Base-by-base conservation (phyloP, 2,797 vertebrate species). In the Brotula barbata region DNA sequence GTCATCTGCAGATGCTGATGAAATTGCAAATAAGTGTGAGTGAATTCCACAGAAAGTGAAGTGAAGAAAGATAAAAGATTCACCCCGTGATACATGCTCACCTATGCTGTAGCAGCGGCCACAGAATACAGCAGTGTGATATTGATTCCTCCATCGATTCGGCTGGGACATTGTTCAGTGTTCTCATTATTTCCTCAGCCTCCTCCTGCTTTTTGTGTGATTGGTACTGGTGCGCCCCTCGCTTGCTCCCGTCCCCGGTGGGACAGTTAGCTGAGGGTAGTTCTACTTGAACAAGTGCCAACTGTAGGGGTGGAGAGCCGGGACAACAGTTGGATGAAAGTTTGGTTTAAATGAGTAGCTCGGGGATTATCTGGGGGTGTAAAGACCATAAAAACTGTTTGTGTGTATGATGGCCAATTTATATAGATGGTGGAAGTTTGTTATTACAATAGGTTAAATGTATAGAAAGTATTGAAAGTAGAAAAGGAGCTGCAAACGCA, bases 321-420 rank as follows among this genome's bases (percentile, higher is more conserved):
- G 48, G 61, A 43, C 39, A 45, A 45, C 47, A 34, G 51, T 14
- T 68, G 45, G 68, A 74, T 64, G 55, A 67, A 45, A 63, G 48
- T 57, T 46, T 16, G 7, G 63, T 68, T 71, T 55, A 84, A 87
- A 88, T 77, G 80, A 87, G 82, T 64, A 79, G 81, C 81, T 52
- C 17, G 12, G 71, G 75, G 73, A 82, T 64, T 65, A 42, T 58
- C 22, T 28, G 31, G 45, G 20, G 36, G 48, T 23, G 19, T 19
- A 71, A 15, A 49, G 46, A 68, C 49, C 12, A 28, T 2, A 33
- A 57, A 22, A 40, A 14, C 43, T 58, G 1, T 7, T 6, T 33
- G 31, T 33, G 31, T 33, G 31, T 33, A 2, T 33, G 31, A 28
- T 33, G 31, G 5, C 2, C 11, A 9, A 33, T 41, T 28, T 28